Evolutionary conservation across 2,888 invertebrate species (phyloP).

Genomic region (Xanthorhoe designata): DNA sequence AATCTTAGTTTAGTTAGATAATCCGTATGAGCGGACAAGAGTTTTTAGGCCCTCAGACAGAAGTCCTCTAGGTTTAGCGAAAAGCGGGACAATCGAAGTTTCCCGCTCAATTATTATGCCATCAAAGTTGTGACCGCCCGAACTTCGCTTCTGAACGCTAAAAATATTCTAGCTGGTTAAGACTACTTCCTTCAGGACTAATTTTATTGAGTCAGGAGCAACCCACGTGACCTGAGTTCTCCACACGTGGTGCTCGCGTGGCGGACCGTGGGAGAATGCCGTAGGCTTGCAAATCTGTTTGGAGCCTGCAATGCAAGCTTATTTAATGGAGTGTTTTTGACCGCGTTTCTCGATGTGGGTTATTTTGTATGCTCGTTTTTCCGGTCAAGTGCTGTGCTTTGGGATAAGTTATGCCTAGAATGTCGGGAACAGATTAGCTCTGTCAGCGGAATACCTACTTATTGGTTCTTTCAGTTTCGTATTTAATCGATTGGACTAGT

Average conservation of each 20-base stretch:
- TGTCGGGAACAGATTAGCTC: neutral
- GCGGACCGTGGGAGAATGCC: conserved; percentile 71
- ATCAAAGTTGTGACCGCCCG: too few species aligned
- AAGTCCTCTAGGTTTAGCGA: too few species aligned
- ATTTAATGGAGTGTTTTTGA: conserved; percentile 20
- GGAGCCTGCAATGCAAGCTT: conserved; percentile 25
- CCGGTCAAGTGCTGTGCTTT: neutral
- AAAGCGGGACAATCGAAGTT: too few species aligned
- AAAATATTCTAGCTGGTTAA: too few species aligned
- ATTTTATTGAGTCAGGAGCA: neutral
- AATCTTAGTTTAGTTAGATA: too few species aligned
- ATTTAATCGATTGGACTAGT: too few species aligned
- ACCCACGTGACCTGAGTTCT: neutral
- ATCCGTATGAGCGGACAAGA: too few species aligned
- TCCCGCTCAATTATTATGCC: too few species aligned
- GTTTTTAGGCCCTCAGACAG: too few species aligned
- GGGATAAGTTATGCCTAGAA: neutral
- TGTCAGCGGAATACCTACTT: too few species aligned
- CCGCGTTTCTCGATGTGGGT: conserved; percentile 17
- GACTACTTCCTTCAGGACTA: too few species aligned
- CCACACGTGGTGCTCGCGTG: conserved; percentile 49
- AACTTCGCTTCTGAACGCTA: neutral
- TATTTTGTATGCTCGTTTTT: conserved; percentile 4
- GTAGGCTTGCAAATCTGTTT: conserved; percentile 55
- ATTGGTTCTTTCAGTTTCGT: too few species aligned